phyloP scores from a whole-genome alignment of 2,888 invertebrate species.

The Ligdia adustata region DNA sequence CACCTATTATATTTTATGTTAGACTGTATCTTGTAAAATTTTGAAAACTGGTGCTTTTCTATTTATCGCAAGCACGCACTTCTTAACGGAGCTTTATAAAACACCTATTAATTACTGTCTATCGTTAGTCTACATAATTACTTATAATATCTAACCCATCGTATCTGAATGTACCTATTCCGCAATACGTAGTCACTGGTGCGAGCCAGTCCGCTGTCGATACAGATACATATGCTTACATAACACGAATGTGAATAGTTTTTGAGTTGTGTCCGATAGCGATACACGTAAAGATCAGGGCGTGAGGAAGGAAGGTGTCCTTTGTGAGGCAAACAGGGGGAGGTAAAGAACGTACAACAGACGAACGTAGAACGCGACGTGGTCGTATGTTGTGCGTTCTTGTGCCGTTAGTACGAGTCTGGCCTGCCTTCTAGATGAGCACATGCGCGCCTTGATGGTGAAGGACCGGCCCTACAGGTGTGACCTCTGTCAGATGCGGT shows the following conservation, averaged over 20 bases:
- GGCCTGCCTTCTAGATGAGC: constrained; percentile 81
- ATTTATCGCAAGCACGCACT: constrained; percentile 44
- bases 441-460: constrained; percentile 81
- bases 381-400: constrained; percentile 62
- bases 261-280: constrained; percentile 76
- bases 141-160: constrained; percentile 38
- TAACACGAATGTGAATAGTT: constrained; percentile 81
- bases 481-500: constrained; percentile 87
- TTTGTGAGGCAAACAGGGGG: constrained; percentile 80
- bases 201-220: constrained; percentile 59
- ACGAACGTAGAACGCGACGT: constrained; percentile 33
- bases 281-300: constrained; percentile 68
- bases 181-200: constrained; percentile 59
- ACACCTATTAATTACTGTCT: constrained; percentile 46
- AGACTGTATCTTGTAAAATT: constrained; percentile 26
- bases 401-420: constrained; percentile 18
- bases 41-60: constrained; percentile 28
- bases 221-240: constrained; percentile 38
- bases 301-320: constrained; percentile 69
- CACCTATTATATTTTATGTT: constrained; percentile 30
- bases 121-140: constrained; percentile 37
- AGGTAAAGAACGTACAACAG: constrained; percentile 71
- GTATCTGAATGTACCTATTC: constrained; percentile 40
- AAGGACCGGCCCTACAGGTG: constrained; percentile 87
- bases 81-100: constrained; percentile 56